Conservation (phyloP, 2,888 invertebrate genomes). For the Drosophila monieri region DNA sequence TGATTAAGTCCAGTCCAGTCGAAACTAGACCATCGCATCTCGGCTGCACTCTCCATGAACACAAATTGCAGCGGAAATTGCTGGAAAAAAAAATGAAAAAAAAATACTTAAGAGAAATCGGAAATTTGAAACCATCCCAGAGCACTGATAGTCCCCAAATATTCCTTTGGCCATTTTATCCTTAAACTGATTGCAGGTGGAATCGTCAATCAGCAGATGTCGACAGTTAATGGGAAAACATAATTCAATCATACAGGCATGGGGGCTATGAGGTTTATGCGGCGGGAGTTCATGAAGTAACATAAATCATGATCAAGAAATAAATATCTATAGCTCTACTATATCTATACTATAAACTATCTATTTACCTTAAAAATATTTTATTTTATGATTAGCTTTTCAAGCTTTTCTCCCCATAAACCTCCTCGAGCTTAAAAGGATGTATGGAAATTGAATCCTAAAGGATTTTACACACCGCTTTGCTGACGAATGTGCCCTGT, state of each 20-base stretch:
- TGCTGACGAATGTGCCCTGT: not conserved
- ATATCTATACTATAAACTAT: too few relatives aligned
- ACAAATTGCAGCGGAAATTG: constrained; percentile 68
- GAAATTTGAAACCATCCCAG: constrained; percentile 47
- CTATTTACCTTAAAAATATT: not conserved
- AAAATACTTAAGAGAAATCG: constrained; percentile 36
- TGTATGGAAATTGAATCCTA: not conserved
- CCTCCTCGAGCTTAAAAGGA: not conserved
- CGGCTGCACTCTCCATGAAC: constrained; percentile 54
- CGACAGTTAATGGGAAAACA: constrained; percentile 28
- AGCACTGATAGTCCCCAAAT: constrained; percentile 4
- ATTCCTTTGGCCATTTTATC: constrained; percentile 14
- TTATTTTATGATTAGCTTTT: not conserved
- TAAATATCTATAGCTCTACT: too few relatives aligned
- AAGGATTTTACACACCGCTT: not conserved
- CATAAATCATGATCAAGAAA: too few relatives aligned
- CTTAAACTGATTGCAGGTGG: constrained; percentile 5
- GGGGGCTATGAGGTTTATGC: not conserved
- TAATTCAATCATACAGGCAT: constrained; percentile 25
- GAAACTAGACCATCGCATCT: constrained; percentile 22
- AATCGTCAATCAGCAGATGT: constrained; percentile 19
- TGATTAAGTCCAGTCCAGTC: constrained; percentile 22
- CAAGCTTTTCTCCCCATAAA: too few relatives aligned
- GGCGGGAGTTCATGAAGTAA: not conserved
- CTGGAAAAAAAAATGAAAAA: constrained; percentile 21